A percentile compares a stretch with the other conserved stretches of the same genome.
Evolutionary conservation across 2,888 invertebrate genomes (phyloP).

Genomic region (Galerucella nymphaeae): DNA sequence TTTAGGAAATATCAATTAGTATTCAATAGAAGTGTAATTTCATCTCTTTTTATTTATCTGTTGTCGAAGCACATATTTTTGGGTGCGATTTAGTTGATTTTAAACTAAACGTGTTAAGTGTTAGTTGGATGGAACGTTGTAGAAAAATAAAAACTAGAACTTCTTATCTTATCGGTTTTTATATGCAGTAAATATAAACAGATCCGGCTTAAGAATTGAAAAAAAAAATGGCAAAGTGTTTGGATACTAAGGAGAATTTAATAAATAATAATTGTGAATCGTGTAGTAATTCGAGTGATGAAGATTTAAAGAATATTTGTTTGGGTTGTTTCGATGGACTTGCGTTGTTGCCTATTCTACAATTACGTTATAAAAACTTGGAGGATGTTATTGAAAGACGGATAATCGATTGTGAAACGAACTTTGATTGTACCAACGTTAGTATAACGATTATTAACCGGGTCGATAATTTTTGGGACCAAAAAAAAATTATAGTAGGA

Average conservation of each 20-base stretch:
- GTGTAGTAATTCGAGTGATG: neutral
- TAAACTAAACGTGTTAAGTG: neutral
- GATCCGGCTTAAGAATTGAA: neutral
- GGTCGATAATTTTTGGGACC: no score
- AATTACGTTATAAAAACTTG: slow-evolving; percentile 5
- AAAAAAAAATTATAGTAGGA: no score
- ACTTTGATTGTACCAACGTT: neutral
- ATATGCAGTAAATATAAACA: neutral
- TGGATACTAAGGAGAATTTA: neutral
- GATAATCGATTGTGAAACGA: neutral
- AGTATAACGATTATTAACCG: neutral
- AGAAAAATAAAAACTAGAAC: neutral
- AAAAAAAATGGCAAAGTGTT: neutral
- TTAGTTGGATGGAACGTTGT: neutral
- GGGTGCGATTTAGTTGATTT: neutral
- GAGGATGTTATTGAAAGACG: slow-evolving; percentile 1
- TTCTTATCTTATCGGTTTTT: neutral
- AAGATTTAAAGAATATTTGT: neutral
- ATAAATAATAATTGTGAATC: neutral
- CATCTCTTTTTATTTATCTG: slow-evolving; percentile 18
- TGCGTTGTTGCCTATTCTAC: slow-evolving; percentile 13
- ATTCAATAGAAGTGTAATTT: slow-evolving; percentile 10
- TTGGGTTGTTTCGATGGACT: slow-evolving; percentile 7
- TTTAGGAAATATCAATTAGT: neutral
- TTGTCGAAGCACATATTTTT: neutral